Conservation (phyloP, 2,113 vertebrate species). For the Psittacara wagleri region DNA sequence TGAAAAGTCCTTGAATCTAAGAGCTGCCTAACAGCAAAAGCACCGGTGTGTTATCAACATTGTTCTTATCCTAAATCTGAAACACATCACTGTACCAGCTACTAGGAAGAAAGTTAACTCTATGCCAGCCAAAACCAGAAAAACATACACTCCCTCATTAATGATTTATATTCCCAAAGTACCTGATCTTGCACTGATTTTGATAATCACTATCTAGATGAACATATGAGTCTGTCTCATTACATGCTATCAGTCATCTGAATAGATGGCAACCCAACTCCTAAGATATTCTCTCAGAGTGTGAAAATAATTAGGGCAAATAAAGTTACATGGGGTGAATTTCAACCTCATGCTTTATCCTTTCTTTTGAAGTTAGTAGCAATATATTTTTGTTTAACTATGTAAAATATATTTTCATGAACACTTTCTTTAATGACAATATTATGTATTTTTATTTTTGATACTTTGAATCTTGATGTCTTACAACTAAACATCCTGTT, state of each 20-base stretch:
- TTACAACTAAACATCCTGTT: not conserved
- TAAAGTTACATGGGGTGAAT: not conserved
- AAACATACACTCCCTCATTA: not conserved
- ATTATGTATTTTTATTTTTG: not conserved
- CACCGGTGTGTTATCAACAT: not conserved
- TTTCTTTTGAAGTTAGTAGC: not conserved
- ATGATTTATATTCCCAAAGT: not conserved
- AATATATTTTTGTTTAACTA: not conserved
- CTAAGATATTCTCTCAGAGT: not conserved
- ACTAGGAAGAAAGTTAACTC: not conserved
- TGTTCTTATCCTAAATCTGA: not conserved
- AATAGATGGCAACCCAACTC: not conserved
- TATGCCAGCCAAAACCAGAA: not conserved
- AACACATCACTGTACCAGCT: not conserved
- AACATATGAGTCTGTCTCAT: not conserved
- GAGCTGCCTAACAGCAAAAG: not conserved
- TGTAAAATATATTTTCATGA: not conserved
- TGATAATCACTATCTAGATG: not conserved
- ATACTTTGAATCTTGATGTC: not conserved
- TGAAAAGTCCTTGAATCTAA: not conserved
- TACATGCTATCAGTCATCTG: not conserved
- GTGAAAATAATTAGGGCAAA: slow-evolving; percentile 27
- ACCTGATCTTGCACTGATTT: not conserved
- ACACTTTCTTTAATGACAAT: not conserved
- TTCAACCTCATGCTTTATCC: not conserved